phyloP scores from a whole-genome alignment of 2,113 vertebrate genomes.

The Platichthys stellatus region DNA sequence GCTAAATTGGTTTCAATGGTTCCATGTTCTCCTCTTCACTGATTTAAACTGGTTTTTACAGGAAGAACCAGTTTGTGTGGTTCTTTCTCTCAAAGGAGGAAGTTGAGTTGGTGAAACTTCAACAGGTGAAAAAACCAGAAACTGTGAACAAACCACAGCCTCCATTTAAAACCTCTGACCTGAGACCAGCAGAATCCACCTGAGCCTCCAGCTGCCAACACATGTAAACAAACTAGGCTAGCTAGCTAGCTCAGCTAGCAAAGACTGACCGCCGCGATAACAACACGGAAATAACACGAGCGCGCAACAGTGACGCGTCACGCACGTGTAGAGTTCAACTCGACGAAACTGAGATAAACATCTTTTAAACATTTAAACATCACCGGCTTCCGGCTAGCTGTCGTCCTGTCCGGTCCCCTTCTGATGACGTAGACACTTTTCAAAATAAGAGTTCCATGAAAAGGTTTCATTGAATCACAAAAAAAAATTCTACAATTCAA shows the following conservation, averaged over 20 bases:
- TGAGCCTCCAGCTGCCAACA: background rate
- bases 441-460: constrained; percentile 36
- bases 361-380: background rate
- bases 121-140: no score
- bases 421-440: constrained; percentile 9
- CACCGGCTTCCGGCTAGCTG: background rate
- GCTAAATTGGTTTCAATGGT: no score
- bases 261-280: background rate
- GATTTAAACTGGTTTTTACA: no score
- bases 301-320: background rate
- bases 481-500: background rate
- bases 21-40: no score
- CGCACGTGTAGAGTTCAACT: background rate
- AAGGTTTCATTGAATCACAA: no score
- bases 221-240: constrained; percentile 1
- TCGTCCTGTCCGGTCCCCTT: background rate
- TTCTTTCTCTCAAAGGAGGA: no score
- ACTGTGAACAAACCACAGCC: no score
- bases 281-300: background rate
- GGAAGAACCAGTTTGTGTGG: no score
- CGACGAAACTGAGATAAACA: background rate
- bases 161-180: no score
- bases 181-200: no score
- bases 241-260: background rate
- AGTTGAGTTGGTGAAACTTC: no score